Base-by-base conservation (phyloP, 2,888 invertebrate species). In the Spodoptera picta region DNA sequence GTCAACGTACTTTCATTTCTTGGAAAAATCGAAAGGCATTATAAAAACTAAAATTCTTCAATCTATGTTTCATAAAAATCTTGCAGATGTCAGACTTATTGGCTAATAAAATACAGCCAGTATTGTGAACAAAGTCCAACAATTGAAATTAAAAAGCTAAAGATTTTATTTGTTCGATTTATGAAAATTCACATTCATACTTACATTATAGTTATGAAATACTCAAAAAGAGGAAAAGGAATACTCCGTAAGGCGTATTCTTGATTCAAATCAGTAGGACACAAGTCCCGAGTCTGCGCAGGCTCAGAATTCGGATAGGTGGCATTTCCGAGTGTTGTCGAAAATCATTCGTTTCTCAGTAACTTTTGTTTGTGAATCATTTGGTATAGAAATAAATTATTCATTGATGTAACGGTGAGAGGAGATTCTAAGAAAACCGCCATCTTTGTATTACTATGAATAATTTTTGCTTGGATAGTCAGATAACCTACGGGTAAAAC, bases 1-100 rank as follows among this genome's bases (percentile, higher is more conserved):
- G 70, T 73, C 67, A 76, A 59, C 60, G 46, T 49, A 51, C 75
- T 69, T 73, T 74, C 68, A 56, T 71, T 80, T 80, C 77, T 79
- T 10, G 44, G 77, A 55, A 75, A 64, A 74, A 57, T 65, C 49
- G 42, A 58, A 48, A 51, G 9, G 43, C 52, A 60, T 63, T 58
- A 45, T 60, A 46, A 50, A 59, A 58, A 36, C 24, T 7, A 23
- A 19, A 62, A 56, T 58, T 51, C 47, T 51, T 58, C 47, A 54
- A 49, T 58, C 63, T 60, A 52, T 55, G 45, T 60, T 65, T 48
- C 0, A 57, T 55, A 59, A 19, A 59, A 24, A 46, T 52, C 12
- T 42, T 10, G 11, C 36, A 36, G 7, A 19, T 19, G 19, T 19
- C 19, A 19, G 19, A 19, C 19, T 19, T 19, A 19, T 19, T 19